These are phyloP conservation scores for Lasioglossum zephyrum DNA, from an alignment of 2,888 invertebrate genomes.

Conservation along the genomic window DNA sequence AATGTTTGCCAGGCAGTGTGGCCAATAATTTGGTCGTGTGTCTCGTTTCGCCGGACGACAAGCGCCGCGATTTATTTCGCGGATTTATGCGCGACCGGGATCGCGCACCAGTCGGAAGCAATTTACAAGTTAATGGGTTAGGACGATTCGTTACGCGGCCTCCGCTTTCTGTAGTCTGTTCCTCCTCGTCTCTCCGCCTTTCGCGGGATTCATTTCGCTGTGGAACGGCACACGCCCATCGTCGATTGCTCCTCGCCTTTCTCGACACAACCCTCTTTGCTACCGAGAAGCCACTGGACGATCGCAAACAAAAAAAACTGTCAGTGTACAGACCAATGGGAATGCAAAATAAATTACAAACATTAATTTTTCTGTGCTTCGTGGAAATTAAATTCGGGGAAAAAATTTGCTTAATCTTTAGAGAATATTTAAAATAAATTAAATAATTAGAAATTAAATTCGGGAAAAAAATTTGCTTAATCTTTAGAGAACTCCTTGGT, in stretches of 20 bases:
- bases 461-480: background rate
- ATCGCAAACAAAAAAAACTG: background rate
- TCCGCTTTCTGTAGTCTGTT: slow-evolving; percentile 15
- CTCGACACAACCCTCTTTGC: background rate
- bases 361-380: background rate
- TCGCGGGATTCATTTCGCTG: slow-evolving; percentile 30
- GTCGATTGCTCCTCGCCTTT: slow-evolving; percentile 38
- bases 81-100: slow-evolving; percentile 67
- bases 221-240: slow-evolving; percentile 32
- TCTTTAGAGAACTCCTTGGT: too few relatives aligned
- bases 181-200: slow-evolving; percentile 11
- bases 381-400: background rate
- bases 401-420: background rate
- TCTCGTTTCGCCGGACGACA: slow-evolving; percentile 64
- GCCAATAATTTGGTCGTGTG: slow-evolving; percentile 61
- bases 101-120: slow-evolving; percentile 82
- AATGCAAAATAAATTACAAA: background rate
- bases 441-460: background rate
- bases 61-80: slow-evolving; percentile 67
- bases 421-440: too few relatives aligned
- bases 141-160: slow-evolving; percentile 72
- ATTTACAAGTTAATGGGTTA: slow-evolving; percentile 84
- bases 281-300: background rate
- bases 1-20: background rate
- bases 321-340: background rate